These are phyloP conservation scores for Crepidodera aurea DNA, from an alignment of 2,888 invertebrate genomes.

Conservation along the genomic window DNA sequence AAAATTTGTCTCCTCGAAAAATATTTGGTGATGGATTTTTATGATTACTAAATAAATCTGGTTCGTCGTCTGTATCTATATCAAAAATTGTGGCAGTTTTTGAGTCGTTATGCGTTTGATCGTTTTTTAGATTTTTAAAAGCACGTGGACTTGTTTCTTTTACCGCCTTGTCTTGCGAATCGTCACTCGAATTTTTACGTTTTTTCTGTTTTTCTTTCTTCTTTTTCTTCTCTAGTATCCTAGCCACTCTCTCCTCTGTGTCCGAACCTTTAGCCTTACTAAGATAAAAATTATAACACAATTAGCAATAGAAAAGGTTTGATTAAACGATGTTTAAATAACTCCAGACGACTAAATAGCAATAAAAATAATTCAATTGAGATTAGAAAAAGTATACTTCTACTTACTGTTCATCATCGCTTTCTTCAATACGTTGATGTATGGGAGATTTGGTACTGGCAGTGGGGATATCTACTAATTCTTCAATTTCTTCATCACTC, in stretches of 20 bases:
- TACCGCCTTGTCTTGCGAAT: not conserved
- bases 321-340: too few relatives aligned
- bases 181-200: not conserved
- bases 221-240: slow-evolving; percentile 42
- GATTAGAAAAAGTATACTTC: too few relatives aligned
- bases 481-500: slow-evolving; percentile 66
- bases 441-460: slow-evolving; percentile 1
- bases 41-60: slow-evolving; percentile 20
- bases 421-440: slow-evolving; percentile 19
- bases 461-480: slow-evolving; percentile 48
- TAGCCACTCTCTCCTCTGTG: slow-evolving; percentile 69
- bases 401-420: slow-evolving; percentile 41
- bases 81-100: slow-evolving; percentile 31
- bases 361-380: too few relatives aligned
- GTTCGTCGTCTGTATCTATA: slow-evolving; percentile 59
- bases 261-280: slow-evolving; percentile 59
- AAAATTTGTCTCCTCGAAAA: slow-evolving; percentile 64
- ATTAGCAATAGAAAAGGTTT: not conserved
- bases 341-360: too few relatives aligned
- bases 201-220: slow-evolving; percentile 16
- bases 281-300: slow-evolving; percentile 25
- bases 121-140: not conserved
- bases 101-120: not conserved
- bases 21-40: slow-evolving; percentile 57
- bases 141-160: slow-evolving; percentile 9